Conservation (phyloP, 2,888 invertebrate species). For the Anagyrus pseudococci region DNA sequence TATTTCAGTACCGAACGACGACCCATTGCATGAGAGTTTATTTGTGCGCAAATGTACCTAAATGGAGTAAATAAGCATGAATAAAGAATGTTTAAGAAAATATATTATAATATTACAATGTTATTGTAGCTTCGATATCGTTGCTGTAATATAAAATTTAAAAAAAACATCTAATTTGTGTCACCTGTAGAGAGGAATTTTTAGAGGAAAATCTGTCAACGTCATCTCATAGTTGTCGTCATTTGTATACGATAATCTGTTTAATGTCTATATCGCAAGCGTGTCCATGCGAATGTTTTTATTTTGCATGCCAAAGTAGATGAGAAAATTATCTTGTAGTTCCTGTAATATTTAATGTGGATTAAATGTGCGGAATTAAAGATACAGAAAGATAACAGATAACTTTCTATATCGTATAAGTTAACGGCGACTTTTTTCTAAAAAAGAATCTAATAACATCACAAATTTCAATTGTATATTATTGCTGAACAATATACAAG, state of each 20-base stretch:
- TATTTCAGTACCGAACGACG: background rate
- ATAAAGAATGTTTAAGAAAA: background rate
- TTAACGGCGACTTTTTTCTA: background rate
- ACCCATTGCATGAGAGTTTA: slow-evolving; percentile 13
- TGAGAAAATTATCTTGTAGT: slow-evolving; percentile 22
- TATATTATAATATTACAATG: background rate
- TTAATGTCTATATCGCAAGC: slow-evolving; percentile 7
- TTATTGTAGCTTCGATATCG: slow-evolving; percentile 8
- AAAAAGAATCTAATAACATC: background rate
- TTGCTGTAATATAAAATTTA: background rate
- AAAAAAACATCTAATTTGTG: slow-evolving; percentile 16
- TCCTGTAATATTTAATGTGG: slow-evolving; percentile 15
- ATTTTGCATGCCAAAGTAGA: slow-evolving; percentile 23
- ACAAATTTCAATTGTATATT: background rate
- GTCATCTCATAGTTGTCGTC: slow-evolving; percentile 21
- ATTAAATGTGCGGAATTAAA: slow-evolving; percentile 19
- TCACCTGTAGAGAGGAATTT: slow-evolving; percentile 32
- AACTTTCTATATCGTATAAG: background rate
- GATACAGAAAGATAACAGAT: background rate
- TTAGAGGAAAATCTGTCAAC: slow-evolving; percentile 17
- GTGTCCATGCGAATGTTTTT: slow-evolving; percentile 1
- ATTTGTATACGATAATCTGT: slow-evolving; percentile 11
- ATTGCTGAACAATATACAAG: background rate
- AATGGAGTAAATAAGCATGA: background rate
- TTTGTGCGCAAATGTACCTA: background rate